Conservation (phyloP, 1,140 invertebrate species). For the Formica exsecta region DNA sequence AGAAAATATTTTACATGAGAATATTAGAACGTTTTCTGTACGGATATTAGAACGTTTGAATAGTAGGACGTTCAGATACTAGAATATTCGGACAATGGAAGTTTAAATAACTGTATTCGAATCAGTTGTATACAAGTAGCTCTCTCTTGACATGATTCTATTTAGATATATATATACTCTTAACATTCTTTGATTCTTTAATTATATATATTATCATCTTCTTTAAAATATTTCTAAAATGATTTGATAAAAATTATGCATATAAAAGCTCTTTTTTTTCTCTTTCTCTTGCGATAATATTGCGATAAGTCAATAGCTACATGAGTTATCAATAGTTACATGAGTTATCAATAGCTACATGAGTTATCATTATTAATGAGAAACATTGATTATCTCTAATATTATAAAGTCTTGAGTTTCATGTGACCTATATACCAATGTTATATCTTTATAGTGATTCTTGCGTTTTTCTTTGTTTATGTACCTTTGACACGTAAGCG, state of each 20-base stretch:
- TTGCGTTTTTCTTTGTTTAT: not conserved
- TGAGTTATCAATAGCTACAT: not conserved
- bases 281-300: not conserved
- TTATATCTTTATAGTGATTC: not conserved
- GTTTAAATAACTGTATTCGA: not conserved
- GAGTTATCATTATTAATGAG: not conserved
- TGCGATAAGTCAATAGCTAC: not conserved
- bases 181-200: not conserved
- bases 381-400: not conserved
- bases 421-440: not conserved
- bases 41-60: constrained; percentile 15
- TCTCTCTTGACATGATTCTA: not conserved
- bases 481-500: constrained; percentile 9
- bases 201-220: not conserved
- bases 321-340: not conserved
- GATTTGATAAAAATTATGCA: not conserved
- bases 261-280: too few relatives aligned
- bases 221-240: not conserved
- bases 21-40: not conserved
- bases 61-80: constrained; percentile 2
- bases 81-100: constrained; percentile 21
- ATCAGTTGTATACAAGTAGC: not conserved
- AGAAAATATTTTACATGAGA: not conserved
- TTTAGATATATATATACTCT: not conserved
- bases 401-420: not conserved